Evolutionary conservation across 2,888 invertebrate species (phyloP), one percentile per base, ranked within the genome.

Genomic region (Leptopilina myrica): DNA sequence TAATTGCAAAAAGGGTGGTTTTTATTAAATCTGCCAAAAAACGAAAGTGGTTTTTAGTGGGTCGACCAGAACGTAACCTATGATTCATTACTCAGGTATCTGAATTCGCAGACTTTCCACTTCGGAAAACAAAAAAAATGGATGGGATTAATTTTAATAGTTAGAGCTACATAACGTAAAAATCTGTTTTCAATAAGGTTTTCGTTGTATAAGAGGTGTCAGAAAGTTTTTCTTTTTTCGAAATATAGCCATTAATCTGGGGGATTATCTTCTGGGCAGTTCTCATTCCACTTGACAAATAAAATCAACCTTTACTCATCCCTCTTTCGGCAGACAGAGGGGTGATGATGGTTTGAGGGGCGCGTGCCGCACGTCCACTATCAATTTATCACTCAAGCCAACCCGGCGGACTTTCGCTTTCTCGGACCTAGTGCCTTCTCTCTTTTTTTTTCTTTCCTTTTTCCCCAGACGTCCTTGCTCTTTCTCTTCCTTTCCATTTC

Each of bases 351-450:
- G 88, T 85, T 84, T 82, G 82, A 76, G 80, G 81, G 80, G 85
- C 84, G 88, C 90, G 89, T 89, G 90, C 87, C 89, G 87, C 87
- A 86, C 88, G 90, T 90, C 90, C 90, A 90, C 89, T 91, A 90
- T 90, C 91, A 91, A 90, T 91, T 91, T 90, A 91, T 91, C 89
- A 90, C 88, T 87, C 88, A 86, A 83, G 84, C 86, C 84, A 82
- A 20, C 76, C 76, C 76, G 33, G 77, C 80, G 80, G 82, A 89
- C 87, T 88, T 87, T 89, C 88, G 84, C 80, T 81, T 79, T 87
- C 85, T 89, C 85, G 84, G 86, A 87, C 85, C 84, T 84, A 77
- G 80, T 79, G 76, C 67, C 64, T 83, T 86, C 84, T 82, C 80
- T 87, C 84, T 85, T 84, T 82, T 82, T 85, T 85, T 85, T 33